Evolutionary conservation across 2,888 invertebrate genomes (phyloP), one percentile per base, ranked within the genome.

Genomic region (Zaprionus lineosus): DNA sequence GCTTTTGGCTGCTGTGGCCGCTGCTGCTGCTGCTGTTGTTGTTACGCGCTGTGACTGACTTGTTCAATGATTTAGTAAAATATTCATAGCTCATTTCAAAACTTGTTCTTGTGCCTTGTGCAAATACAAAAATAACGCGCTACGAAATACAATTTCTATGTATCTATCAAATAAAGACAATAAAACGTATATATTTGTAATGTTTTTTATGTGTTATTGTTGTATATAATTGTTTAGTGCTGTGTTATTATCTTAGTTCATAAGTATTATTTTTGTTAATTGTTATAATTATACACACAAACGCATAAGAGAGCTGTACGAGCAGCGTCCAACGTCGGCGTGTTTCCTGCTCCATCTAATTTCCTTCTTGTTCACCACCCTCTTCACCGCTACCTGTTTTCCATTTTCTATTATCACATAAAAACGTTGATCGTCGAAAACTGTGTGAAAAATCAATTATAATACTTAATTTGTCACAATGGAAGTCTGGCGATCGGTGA

Each of bases 401-500:
- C 26, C 29, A 43, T 24, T 24, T 34, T n/a, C n/a, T 26, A 28
- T 39, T 9, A 44, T 16, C 33, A 33, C 28, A 37, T 39, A 15
- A 36, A n/a, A n/a, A n/a, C n/a, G n/a, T n/a, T n/a, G n/a, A n/a
- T n/a, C n/a, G n/a, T n/a, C n/a, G n/a, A n/a, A n/a, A 21, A 16
- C 18, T 26, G 15, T 15, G 37, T 39, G n/a, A 44, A 43, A 5
- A 11, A 14, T 33, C 21, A 34, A 26, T n/a, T 16, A 44, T 33
- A 33, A 24, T 21, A 21, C 34, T 7, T 8, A 34, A 16, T 8
- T 51, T 24, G 53, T 34, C 50, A 64, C 58, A 41, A 86, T 86
- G 86, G 86, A 86, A 65, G 51, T 85, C 47, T 81, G 83, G 67
- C 85, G 83, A 44, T 77, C 74, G 69, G 61, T 86, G 55, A 79